These are phyloP conservation scores for Neosilurus hyrtlii DNA, from an alignment of 2,797 vertebrate species.

Conservation along the genomic window DNA sequence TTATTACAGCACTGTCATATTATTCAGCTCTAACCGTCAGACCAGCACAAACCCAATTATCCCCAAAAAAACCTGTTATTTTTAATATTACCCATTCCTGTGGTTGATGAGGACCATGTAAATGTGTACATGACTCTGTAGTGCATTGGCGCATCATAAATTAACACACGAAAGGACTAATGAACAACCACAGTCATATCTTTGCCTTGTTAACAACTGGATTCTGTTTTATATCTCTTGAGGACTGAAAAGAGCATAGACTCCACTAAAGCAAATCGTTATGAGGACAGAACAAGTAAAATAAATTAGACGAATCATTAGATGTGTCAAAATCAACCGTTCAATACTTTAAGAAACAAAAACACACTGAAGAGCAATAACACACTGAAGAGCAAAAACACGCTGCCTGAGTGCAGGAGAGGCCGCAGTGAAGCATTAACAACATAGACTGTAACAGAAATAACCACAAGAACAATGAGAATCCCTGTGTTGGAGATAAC, in stretches of 20 bases:
- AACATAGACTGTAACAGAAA: background rate
- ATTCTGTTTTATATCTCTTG: background rate
- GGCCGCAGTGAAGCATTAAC: background rate
- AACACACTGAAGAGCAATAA: background rate
- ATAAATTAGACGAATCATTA: slow-evolving; percentile 7
- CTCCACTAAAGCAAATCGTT: background rate
- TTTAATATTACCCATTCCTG: background rate
- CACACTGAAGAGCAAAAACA: background rate
- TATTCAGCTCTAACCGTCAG: background rate
- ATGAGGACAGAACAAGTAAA: background rate
- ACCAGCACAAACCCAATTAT: background rate
- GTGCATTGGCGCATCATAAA: background rate
- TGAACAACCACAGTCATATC: background rate
- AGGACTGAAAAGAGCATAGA: background rate
- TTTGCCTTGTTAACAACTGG: background rate
- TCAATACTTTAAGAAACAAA: background rate
- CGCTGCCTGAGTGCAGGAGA: background rate
- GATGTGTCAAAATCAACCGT: background rate
- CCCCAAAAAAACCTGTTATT: background rate
- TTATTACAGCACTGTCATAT: background rate
- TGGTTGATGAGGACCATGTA: background rate
- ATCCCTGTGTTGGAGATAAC: background rate
- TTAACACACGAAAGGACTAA: background rate
- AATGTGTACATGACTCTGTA: background rate
- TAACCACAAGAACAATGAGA: background rate